phyloP scores from a whole-genome alignment of 2,797 vertebrate species.

The Calcarius lapponicus region DNA sequence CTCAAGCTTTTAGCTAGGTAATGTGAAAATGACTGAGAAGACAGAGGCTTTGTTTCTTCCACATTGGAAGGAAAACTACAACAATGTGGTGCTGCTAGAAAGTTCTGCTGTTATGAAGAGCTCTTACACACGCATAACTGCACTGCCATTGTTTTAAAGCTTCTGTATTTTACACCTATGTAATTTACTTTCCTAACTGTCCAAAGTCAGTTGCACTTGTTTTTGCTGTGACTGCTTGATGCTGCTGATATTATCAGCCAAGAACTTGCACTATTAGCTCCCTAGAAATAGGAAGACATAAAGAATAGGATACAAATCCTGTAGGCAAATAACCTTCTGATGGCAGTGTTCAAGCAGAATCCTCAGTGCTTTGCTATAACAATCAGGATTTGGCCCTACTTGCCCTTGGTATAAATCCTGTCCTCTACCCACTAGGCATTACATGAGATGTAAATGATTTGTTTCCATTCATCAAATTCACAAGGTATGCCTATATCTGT shows the following conservation, averaged over 20 bases:
- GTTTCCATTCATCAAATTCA: slow-evolving; percentile 36
- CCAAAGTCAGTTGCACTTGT: neutral
- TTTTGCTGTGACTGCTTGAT: neutral
- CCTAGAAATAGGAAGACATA: neutral
- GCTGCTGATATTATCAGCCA: neutral
- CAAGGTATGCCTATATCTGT: slow-evolving; percentile 6
- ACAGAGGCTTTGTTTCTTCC: neutral
- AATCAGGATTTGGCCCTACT: neutral
- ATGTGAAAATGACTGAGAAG: neutral
- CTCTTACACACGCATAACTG: neutral
- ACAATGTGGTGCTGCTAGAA: neutral
- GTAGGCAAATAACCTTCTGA: neutral
- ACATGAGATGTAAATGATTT: slow-evolving; percentile 21
- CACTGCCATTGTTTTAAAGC: neutral
- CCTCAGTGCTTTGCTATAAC: neutral
- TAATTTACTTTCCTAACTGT: neutral
- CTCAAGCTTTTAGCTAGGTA: neutral
- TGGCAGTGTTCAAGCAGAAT: neutral
- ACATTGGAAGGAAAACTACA: neutral
- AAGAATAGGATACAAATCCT: neutral
- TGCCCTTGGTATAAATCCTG: neutral
- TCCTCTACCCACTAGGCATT: neutral
- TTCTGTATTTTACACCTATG: neutral
- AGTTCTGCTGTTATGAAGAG: neutral
- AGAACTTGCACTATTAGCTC: neutral